These are phyloP conservation scores for Planococcus citri DNA, from an alignment of 1,140 invertebrate genomes.

Conservation along the genomic window DNA sequence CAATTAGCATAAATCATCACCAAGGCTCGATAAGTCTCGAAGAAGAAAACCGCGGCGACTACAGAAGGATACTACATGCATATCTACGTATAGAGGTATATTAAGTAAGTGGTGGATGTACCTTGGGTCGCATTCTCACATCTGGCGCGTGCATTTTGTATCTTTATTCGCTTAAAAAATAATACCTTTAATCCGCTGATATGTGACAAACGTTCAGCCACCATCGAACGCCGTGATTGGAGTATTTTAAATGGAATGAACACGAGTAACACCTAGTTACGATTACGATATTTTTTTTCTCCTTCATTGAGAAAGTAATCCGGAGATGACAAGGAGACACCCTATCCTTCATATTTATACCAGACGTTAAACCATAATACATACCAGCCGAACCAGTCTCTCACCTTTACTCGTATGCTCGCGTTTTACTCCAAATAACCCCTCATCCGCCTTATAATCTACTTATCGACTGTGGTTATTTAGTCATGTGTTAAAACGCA, in stretches of 20 bases:
- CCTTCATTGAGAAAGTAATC: not conserved
- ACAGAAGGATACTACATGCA: no score
- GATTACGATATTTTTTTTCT: conserved; percentile 9
- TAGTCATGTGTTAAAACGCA: conserved; percentile 19
- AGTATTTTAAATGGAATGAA: not conserved
- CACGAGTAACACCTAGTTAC: conserved; percentile 8
- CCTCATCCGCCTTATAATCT: not conserved
- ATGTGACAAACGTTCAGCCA: not conserved
- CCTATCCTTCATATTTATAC: not conserved
- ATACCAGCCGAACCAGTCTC: not conserved
- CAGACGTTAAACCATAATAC: not conserved
- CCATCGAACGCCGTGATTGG: not conserved
- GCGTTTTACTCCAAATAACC: not conserved
- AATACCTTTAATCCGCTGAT: not conserved
- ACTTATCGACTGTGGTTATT: conserved; percentile 17
- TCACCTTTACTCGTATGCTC: not conserved
- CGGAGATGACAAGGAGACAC: not conserved
- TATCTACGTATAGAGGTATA: no score
- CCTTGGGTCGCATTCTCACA: not conserved
- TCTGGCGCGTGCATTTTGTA: not conserved
- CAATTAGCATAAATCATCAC: no score
- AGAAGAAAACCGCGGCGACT: no score
- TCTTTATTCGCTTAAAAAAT: not conserved
- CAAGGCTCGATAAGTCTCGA: no score
- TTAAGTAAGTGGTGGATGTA: no score